Evolutionary conservation across 2,888 invertebrate genomes (phyloP).

Genomic region (Idaea biselata): DNA sequence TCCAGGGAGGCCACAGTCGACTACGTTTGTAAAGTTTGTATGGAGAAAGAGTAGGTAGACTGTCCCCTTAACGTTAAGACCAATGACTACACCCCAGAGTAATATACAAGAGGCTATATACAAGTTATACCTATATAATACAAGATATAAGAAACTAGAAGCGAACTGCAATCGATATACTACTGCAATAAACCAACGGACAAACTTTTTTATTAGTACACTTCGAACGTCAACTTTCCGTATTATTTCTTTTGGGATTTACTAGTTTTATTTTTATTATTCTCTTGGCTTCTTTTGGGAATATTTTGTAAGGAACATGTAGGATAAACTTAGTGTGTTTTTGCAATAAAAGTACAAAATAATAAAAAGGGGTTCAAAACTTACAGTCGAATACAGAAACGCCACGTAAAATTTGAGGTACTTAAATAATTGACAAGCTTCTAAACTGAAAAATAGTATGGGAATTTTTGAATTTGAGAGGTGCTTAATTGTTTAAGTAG

Average conservation of each 20-base stretch:
- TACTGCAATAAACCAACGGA: constrained; percentile 40
- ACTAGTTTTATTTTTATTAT: neutral
- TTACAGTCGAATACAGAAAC: no score
- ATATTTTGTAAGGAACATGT: neutral
- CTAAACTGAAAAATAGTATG: no score
- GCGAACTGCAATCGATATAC: constrained; percentile 38
- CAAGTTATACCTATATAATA: neutral
- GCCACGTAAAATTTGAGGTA: no score
- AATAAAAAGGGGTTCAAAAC: no score
- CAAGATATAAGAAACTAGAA: neutral
- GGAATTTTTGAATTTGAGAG: no score
- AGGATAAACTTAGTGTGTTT: neutral
- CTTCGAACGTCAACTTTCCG: constrained; percentile 26
- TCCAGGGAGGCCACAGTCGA: no score
- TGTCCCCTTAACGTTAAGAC: no score
- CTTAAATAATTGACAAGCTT: no score
- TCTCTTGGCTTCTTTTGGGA: neutral
- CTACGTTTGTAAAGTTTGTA: no score
- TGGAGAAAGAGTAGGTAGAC: no score
- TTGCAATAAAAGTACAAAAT: neutral
- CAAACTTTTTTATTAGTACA: constrained; percentile 50
- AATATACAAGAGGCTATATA: neutral
- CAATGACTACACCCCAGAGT: neutral
- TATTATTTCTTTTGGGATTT: neutral
- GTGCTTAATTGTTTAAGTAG: no score